Evolutionary conservation across 2,113 vertebrate genomes (phyloP).

Genomic region (Neogale vison): DNA sequence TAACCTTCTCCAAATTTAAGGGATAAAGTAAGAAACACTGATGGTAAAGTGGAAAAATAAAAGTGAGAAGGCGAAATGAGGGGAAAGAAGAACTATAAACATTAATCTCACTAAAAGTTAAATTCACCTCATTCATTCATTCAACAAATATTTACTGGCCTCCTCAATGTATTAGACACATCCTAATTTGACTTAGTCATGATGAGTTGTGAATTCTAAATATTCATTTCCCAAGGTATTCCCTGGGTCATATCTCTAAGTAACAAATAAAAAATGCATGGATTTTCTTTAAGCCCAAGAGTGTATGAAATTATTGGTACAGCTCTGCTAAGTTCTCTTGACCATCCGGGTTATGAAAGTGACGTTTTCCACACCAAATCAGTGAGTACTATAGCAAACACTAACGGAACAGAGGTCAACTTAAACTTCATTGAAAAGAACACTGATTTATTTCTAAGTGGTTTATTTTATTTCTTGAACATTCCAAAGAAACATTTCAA

Average conservation of each 20-base stretch:
- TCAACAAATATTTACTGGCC: background rate
- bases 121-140: constrained; percentile 23
- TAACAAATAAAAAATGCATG: background rate
- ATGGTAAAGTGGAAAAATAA: background rate
- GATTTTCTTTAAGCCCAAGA: background rate
- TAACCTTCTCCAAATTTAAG: background rate
- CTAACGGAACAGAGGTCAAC: background rate
- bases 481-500: constrained; percentile 1
- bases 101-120: background rate
- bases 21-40: background rate
- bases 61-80: background rate
- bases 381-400: background rate
- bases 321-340: background rate
- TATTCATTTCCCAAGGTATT: background rate
- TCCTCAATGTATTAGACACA: background rate
- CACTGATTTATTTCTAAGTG: background rate
- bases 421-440: background rate
- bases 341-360: background rate
- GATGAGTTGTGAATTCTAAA: background rate
- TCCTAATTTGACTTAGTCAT: background rate
- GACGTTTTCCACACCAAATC: background rate
- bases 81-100: background rate
- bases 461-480: constrained; percentile 30
- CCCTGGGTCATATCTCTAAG: background rate
- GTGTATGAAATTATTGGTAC: background rate